Conservation (phyloP, 2,113 vertebrate genomes). For the Crotalus helleri region DNA sequence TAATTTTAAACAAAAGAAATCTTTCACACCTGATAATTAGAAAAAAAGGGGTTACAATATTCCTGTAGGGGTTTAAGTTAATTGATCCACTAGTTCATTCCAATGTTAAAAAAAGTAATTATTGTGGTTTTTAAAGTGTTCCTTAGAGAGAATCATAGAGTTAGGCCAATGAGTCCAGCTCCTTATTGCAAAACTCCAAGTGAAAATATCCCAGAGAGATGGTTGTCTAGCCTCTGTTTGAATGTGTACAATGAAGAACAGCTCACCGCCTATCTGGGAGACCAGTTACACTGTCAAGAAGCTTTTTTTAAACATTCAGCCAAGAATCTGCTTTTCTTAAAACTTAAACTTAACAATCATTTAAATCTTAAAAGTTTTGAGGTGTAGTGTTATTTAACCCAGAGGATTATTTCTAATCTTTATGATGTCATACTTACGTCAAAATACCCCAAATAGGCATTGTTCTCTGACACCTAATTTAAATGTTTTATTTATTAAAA, state of each 20-base stretch:
- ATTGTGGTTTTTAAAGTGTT: background rate
- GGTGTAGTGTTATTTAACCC: background rate
- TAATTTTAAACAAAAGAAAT: background rate
- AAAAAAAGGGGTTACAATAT: accelerated
- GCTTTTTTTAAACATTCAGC: too few relatives aligned
- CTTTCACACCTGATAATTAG: accelerated
- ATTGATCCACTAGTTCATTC: background rate
- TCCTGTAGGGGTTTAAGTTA: background rate
- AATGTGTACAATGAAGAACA: background rate
- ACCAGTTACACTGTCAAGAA: background rate
- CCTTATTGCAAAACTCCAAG: background rate
- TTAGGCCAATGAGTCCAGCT: background rate
- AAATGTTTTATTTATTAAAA: background rate
- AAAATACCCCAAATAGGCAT: background rate
- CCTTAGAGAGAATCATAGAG: background rate
- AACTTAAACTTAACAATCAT: background rate
- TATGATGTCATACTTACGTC: background rate
- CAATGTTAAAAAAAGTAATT: background rate
- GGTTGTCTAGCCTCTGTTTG: background rate
- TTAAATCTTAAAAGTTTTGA: background rate
- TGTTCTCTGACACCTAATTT: background rate
- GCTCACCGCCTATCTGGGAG: background rate
- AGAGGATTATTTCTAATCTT: background rate
- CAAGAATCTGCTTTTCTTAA: background rate
- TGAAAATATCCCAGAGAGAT: background rate